Evolutionary conservation across 2,888 invertebrate genomes (phyloP), one percentile per base, ranked within the genome.

Genomic region (Leucoptera coffeella): DNA sequence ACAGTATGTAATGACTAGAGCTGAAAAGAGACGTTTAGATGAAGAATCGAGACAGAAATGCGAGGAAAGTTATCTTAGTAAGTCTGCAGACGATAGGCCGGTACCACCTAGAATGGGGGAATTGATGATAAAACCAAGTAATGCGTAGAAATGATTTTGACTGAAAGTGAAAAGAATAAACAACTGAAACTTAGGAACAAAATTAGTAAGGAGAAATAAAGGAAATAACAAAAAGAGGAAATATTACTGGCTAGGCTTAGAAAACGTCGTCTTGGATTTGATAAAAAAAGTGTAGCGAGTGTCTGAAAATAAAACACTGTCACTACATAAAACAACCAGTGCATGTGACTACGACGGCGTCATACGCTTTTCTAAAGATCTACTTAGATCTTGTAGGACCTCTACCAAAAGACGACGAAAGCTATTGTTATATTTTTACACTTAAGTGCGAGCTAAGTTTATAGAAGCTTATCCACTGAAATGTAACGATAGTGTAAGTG

Each of bases 21-120:
- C 30, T 2, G 31, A 38, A 30, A 28, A 19, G 11, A 31, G 27
- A 15, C 21, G 15, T 17, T 2, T 28, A 2, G 21, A 29, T 15
- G 23, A 29, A 20, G 23, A 6, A 24, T 13, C 17, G 14, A n/a
- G 22, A 17, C 20, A 9, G 15, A 25, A 14, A 15, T 12, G 10
- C 12, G 15, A 12, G 10, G 17, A 17, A 17, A 17, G 9, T 7
- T 6, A 6, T 7, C 6, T 7, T 7, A 9, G 17, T 9, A 17
- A 8, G 10, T 6, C 11, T 15, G 10, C 13, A 9, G 30, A 27
- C 25, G 11, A 32, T 15, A 12, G 34, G 34, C 13, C 27, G 33
- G 35, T 33, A 33, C 35, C 36, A 30, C 33, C 34, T 17, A 29
- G 23, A 31, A 24, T 30, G 10, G 31, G 26, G 15, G 38, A 38